These are phyloP conservation scores for Enteromius treurensis DNA, from an alignment of 2,797 vertebrate genomes.

Conservation along the genomic window DNA sequence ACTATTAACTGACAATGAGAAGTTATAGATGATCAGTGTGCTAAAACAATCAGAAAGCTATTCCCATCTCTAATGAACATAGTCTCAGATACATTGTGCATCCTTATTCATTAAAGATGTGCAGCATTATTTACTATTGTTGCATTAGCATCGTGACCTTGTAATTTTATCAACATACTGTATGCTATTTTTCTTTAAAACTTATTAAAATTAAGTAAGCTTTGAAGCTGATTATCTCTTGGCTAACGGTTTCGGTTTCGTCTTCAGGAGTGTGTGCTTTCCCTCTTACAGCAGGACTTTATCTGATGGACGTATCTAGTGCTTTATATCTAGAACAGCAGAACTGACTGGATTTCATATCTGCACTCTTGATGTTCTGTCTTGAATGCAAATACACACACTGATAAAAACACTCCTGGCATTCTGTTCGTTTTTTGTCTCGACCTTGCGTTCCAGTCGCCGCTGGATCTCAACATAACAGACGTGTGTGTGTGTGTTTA, in stretches of 20 bases:
- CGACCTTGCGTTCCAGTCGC: neutral
- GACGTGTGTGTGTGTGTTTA: slow-evolving; percentile 62
- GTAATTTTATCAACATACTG: neutral
- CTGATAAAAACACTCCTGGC: slow-evolving; percentile 3
- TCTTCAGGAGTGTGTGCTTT: neutral
- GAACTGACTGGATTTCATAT: neutral
- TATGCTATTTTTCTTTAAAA: neutral
- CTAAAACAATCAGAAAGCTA: no score
- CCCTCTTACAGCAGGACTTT: neutral
- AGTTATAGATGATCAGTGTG: neutral
- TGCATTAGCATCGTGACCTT: neutral
- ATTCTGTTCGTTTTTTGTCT: neutral
- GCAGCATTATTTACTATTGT: neutral
- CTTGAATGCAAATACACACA: neutral
- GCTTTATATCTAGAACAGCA: slow-evolving; percentile 9
- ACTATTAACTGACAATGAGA: neutral
- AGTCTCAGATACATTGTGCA: neutral
- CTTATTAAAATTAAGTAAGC: neutral
- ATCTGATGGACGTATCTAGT: neutral
- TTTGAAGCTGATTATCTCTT: neutral
- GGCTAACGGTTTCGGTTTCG: neutral
- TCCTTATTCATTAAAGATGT: neutral
- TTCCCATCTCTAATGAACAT: neutral
- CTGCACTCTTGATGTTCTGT: neutral
- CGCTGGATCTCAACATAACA: neutral